These are phyloP conservation scores for Drosophila prostipennis DNA, from an alignment of 2,888 invertebrate species.

Conservation along the genomic window DNA sequence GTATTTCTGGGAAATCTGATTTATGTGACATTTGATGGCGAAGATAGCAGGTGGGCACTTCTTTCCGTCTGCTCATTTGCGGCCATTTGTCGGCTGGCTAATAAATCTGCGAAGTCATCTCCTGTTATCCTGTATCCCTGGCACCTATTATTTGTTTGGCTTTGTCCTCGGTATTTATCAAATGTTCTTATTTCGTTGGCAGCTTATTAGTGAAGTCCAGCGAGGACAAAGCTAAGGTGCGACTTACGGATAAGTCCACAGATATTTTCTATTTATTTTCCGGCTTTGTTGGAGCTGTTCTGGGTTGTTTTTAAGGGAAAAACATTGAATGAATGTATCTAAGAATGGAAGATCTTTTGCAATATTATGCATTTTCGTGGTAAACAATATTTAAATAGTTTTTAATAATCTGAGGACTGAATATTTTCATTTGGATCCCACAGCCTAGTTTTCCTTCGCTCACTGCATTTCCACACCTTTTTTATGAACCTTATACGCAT, in stretches of 20 bases:
- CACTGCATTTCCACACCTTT: slow-evolving; percentile 27
- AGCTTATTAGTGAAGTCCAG: slow-evolving; percentile 67
- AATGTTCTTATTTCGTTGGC: slow-evolving; percentile 71
- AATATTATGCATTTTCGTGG: too few species aligned
- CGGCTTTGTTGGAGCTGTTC: slow-evolving; percentile 11
- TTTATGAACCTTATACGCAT: slow-evolving; percentile 4
- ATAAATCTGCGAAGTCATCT: slow-evolving; percentile 62
- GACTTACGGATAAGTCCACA: slow-evolving; percentile 47
- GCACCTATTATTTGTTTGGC: slow-evolving; percentile 76
- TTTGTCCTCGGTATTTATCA: slow-evolving; percentile 72
- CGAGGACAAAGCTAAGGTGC: slow-evolving; percentile 30
- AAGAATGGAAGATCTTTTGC: too few species aligned
- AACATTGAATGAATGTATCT: background rate
- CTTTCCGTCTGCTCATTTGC: slow-evolving; percentile 53
- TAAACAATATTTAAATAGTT: too few species aligned
- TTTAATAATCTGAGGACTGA: too few species aligned
- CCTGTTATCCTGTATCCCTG: slow-evolving; percentile 17
- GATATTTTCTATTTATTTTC: slow-evolving; percentile 45
- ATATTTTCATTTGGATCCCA: too few species aligned
- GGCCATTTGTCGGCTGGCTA: slow-evolving; percentile 62
- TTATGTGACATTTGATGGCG: slow-evolving; percentile 80
- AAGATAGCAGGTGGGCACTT: slow-evolving; percentile 32
- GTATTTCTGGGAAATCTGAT: slow-evolving; percentile 65
- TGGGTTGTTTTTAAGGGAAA: background rate
- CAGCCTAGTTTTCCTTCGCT: too few species aligned